Evolutionary conservation across 2,797 vertebrate genomes (phyloP).

Genomic region (Jordanella pulchra): DNA sequence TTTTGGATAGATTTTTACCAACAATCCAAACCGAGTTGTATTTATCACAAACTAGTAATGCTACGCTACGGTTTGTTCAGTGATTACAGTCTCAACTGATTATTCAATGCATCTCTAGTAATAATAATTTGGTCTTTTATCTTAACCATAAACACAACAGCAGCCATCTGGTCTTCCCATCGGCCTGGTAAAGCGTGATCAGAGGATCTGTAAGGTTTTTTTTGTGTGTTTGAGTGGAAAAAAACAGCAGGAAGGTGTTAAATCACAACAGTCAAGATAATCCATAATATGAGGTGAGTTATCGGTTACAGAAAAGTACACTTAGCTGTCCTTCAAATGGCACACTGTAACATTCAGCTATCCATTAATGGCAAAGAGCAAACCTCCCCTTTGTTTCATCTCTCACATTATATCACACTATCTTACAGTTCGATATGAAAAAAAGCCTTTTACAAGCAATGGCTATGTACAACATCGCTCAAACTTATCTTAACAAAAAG

Average conservation of each 20-base stretch:
- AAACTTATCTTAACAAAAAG: conserved; percentile 34
- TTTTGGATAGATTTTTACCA: background rate
- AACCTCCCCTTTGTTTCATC: conserved; percentile 31
- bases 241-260: conserved; percentile 24
- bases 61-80: background rate
- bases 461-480: conserved; percentile 66
- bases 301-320: conserved; percentile 59
- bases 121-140: background rate
- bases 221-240: conserved; percentile 17
- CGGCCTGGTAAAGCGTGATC: background rate
- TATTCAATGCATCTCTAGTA: background rate
- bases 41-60: background rate
- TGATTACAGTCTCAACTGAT: background rate
- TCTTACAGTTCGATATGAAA: conserved; percentile 53
- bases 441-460: conserved; percentile 72
- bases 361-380: conserved; percentile 52
- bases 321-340: conserved; percentile 67
- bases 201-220: background rate
- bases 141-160: background rate
- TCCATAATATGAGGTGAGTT: conserved; percentile 29
- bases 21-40: background rate
- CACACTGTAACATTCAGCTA: conserved; percentile 69
- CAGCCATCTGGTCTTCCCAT: background rate
- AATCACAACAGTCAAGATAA: conserved; percentile 27
- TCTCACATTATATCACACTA: conserved; percentile 54